phyloP scores from a whole-genome alignment of 2,797 vertebrate species.

The Carduelis carduelis region DNA sequence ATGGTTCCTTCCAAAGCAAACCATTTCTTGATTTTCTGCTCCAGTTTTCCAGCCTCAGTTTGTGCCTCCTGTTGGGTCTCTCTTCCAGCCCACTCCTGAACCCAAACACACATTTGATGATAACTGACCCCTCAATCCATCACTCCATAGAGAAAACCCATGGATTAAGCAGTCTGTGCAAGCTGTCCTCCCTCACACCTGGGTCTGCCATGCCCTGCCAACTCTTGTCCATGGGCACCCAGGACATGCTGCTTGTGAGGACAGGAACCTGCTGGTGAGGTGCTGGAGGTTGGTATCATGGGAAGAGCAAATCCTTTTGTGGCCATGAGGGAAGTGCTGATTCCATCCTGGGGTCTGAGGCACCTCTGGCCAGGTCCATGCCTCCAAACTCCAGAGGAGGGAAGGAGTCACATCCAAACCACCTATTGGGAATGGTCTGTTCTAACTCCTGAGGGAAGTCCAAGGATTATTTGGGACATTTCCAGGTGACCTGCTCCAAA shows the following conservation, averaged over 20 bases:
- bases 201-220: neutral
- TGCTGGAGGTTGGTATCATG: neutral
- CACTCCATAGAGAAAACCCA: neutral
- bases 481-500: neutral
- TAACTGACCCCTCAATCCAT: neutral
- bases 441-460: neutral
- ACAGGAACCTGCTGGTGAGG: neutral
- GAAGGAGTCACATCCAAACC: neutral
- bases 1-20: neutral
- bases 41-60: neutral
- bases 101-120: neutral
- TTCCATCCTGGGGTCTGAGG: neutral
- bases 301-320: neutral
- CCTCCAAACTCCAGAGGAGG: neutral
- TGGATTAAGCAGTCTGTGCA: accelerated
- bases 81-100: neutral
- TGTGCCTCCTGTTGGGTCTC: neutral
- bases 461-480: neutral
- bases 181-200: neutral
- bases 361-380: neutral
- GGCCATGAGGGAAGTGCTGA: neutral
- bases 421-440: neutral
- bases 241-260: neutral
- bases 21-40: neutral
- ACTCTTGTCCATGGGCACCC: accelerated